Conservation (phyloP, 2,113 vertebrate species). For the Mustela nigripes region DNA sequence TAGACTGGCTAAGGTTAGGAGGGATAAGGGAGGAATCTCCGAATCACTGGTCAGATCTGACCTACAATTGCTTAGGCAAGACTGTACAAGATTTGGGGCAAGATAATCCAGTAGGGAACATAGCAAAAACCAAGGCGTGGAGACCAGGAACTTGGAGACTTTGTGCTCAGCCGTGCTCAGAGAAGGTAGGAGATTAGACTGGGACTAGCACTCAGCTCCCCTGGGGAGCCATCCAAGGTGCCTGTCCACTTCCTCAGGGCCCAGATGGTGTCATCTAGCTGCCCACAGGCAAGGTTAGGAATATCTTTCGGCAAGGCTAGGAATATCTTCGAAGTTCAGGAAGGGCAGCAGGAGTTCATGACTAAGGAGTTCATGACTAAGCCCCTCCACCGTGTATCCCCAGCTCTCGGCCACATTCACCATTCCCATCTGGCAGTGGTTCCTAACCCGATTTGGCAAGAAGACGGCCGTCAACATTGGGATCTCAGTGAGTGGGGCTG, state of each 20-base stretch:
- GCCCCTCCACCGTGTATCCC: background rate
- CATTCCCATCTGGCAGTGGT: constrained; percentile 98
- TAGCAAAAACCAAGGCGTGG: background rate
- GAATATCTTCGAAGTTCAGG: background rate
- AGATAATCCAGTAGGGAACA: background rate
- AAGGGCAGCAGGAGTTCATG: background rate
- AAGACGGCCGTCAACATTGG: constrained; percentile 95
- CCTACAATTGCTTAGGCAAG: background rate
- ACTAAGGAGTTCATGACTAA: background rate
- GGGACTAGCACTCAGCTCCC: background rate
- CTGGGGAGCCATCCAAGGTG: background rate
- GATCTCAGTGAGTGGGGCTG: constrained; percentile 91
- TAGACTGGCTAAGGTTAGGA: background rate
- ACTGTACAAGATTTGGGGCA: background rate
- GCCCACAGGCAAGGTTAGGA: background rate
- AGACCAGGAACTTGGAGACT: background rate
- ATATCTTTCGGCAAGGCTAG: background rate
- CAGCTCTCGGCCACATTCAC: constrained; percentile 95
- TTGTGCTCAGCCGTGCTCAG: background rate
- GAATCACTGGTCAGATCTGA: background rate
- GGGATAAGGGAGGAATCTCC: background rate
- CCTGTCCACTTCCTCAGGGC: background rate
- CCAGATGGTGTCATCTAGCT: background rate
- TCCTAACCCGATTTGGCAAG: constrained; percentile 95
- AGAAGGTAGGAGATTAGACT: background rate